Evolutionary conservation across 2,888 invertebrate species (phyloP).

Genomic region (Rhabditoides inermis): DNA sequence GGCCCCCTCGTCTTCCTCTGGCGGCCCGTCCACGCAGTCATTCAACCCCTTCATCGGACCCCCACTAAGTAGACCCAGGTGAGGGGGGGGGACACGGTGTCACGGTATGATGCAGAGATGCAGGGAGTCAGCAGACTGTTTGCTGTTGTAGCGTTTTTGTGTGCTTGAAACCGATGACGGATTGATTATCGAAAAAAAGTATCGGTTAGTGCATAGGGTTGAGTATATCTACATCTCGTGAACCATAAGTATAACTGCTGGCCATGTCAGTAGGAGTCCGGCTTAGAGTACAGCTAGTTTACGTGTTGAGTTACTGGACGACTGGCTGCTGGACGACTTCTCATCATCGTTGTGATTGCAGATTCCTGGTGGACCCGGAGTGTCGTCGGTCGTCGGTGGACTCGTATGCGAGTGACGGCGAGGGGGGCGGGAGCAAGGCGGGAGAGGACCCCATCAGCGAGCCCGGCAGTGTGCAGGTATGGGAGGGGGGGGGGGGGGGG

Average conservation of each 20-base stretch:
- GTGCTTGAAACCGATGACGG: no score
- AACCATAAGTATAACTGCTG: neutral
- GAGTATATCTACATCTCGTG: neutral
- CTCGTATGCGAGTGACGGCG: conserved; percentile 1
- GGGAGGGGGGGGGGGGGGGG: neutral
- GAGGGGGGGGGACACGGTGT: no score
- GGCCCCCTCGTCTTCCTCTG: neutral
- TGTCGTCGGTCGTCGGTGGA: conserved; percentile 3
- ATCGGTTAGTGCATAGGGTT: no score
- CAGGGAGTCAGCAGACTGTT: no score
- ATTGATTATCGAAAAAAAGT: no score
- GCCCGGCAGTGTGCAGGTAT: conserved; percentile 7
- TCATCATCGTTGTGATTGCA: neutral
- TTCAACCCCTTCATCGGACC: neutral
- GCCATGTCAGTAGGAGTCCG: neutral
- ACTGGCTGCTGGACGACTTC: neutral
- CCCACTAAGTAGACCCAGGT: neutral
- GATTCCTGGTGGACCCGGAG: conserved; percentile 7
- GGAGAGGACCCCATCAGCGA: conserved; percentile 9
- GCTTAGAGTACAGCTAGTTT: conserved; percentile 1
- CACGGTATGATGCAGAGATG: no score
- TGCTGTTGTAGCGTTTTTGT: no score
- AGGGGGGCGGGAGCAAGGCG: neutral
- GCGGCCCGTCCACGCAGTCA: neutral
- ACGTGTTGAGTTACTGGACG: neutral